These are phyloP conservation scores for Eupithecia subumbrata DNA, from an alignment of 2,888 invertebrate species.

Conservation along the genomic window DNA sequence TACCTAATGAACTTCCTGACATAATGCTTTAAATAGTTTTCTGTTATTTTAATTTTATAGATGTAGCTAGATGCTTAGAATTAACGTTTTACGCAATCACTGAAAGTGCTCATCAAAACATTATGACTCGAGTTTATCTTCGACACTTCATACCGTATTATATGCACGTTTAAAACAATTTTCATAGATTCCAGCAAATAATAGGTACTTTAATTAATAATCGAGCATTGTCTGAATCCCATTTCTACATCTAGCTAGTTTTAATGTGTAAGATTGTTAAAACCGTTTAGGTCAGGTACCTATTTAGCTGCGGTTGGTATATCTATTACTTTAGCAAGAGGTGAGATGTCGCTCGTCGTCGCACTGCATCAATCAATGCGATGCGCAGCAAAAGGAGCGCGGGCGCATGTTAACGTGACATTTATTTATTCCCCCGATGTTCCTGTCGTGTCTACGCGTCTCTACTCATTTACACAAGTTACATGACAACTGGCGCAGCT, in stretches of 20 bases:
- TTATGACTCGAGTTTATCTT: constrained; percentile 38
- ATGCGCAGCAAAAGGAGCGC: constrained; percentile 57
- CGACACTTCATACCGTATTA: constrained; percentile 15
- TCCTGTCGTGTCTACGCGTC: constrained; percentile 69
- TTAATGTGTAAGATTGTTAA: neutral
- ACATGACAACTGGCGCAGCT: constrained; percentile 37
- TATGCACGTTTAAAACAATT: neutral
- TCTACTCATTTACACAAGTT: constrained; percentile 67
- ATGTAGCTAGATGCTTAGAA: constrained; percentile 10
- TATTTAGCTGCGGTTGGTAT: constrained; percentile 3
- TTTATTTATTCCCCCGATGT: constrained; percentile 80
- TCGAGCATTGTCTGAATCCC: neutral
- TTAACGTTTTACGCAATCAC: constrained; percentile 21
- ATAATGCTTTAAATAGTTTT: constrained; percentile 66
- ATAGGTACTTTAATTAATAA: neutral
- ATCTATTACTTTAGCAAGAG: constrained; percentile 43
- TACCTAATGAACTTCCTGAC: neutral
- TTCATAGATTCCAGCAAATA: neutral
- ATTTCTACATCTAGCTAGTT: neutral
- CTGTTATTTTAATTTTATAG: constrained; percentile 25
- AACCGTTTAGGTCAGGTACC: neutral
- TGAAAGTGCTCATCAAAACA: constrained; percentile 38
- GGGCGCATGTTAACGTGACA: constrained; percentile 70
- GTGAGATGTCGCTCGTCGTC: constrained; percentile 60
- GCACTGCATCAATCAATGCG: constrained; percentile 74